Evolutionary conservation across 2,113 vertebrate species (phyloP).

Genomic region (Peromyscus leucopus): DNA sequence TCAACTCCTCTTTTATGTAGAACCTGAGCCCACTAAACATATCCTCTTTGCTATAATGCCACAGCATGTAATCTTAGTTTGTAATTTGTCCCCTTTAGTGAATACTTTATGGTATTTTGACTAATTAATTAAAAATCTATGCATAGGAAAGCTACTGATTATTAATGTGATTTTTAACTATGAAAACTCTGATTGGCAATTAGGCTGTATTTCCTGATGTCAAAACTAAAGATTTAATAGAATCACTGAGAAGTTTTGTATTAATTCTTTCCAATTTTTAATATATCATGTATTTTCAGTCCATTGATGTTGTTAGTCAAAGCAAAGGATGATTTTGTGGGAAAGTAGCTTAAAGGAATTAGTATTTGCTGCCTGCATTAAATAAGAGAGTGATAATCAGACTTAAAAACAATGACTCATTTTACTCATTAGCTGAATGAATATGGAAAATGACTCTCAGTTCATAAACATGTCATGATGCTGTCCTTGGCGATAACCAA

Average conservation of each 20-base stretch:
- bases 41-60: neutral
- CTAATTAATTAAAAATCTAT: conserved; percentile 33
- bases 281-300: neutral
- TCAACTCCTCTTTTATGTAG: neutral
- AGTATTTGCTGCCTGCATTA: conserved; percentile 37
- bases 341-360: conserved; percentile 43
- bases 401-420: conserved; percentile 71
- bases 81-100: neutral
- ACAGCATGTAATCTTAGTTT: neutral
- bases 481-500: neutral
- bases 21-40: neutral
- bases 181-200: conserved; percentile 21
- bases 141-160: conserved; percentile 1
- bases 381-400: conserved; percentile 64
- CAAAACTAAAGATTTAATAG: conserved; percentile 37
- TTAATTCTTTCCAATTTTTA: conserved; percentile 63
- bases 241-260: conserved; percentile 38
- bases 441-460: conserved; percentile 70
- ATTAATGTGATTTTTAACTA: conserved; percentile 31
- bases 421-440: conserved; percentile 71
- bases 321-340: conserved; percentile 55
- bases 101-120: neutral
- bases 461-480: conserved; percentile 60
- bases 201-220: neutral
- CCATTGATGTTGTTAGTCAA: neutral